Evolutionary conservation across 2,797 vertebrate species (phyloP).

Genomic region (Channa striata): DNA sequence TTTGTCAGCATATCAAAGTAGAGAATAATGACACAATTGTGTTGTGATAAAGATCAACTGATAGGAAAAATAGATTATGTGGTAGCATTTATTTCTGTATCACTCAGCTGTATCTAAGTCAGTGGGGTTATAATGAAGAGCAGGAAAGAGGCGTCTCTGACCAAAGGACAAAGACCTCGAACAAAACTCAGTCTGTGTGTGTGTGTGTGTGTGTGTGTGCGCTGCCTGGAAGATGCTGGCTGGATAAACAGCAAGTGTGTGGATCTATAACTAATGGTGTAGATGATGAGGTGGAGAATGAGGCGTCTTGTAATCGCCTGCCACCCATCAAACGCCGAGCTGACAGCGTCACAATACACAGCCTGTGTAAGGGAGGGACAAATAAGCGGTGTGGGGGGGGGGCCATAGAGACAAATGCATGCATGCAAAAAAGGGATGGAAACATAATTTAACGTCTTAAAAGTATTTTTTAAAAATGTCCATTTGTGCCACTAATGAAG

Average conservation of each 20-base stretch:
- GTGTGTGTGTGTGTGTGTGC: slow-evolving; percentile 11
- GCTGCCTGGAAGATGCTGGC: background rate
- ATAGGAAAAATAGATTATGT: no score
- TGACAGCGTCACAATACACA: slow-evolving; percentile 72
- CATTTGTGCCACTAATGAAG: background rate
- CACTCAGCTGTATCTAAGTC: background rate
- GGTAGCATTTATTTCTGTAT: no score
- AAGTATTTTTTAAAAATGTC: slow-evolving; percentile 1
- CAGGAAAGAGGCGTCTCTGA: background rate
- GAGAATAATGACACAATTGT: no score
- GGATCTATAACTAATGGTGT: slow-evolving; percentile 70
- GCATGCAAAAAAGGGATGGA: background rate
- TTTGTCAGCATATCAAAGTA: background rate
- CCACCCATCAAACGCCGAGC: slow-evolving; percentile 69
- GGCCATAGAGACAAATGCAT: background rate
- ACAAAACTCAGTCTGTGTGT: background rate
- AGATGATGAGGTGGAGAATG: slow-evolving; percentile 63
- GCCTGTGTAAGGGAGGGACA: slow-evolving; percentile 26
- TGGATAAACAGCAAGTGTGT: slow-evolving; percentile 14
- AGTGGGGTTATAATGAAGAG: background rate
- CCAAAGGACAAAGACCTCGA: slow-evolving; percentile 6
- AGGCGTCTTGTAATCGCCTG: slow-evolving; percentile 58
- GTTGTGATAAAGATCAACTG: no score
- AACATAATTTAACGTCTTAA: background rate
- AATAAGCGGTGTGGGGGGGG: background rate